Conservation (phyloP, 2,113 vertebrate genomes). For the Hemiprocne comata region DNA sequence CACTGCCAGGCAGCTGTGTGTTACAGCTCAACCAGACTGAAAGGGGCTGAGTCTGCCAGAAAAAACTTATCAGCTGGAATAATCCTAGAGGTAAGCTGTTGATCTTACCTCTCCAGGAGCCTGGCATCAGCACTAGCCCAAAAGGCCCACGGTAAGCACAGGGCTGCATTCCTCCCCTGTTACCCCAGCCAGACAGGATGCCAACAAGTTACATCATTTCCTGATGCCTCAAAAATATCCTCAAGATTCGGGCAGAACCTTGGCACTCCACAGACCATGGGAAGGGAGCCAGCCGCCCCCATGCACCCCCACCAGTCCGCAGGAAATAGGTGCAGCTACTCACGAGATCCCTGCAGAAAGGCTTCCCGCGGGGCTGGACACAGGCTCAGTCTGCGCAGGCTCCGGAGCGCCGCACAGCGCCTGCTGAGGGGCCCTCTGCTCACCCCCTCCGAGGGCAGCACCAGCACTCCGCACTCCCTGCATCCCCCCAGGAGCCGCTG, state of each 20-base stretch:
- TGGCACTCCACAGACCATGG: accelerated
- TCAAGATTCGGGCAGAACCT: neutral
- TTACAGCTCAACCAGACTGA: neutral
- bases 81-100: neutral
- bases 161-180: neutral
- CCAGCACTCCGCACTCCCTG: no score
- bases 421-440: neutral
- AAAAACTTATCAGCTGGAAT: neutral
- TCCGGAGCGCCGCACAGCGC: accelerated
- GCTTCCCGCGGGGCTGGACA: accelerated
- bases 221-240: neutral
- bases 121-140: neutral
- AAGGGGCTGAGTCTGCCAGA: neutral
- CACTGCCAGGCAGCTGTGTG: neutral
- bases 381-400: accelerated
- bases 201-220: neutral
- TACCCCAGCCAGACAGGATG: neutral
- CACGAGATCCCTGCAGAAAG: neutral
- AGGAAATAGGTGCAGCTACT: neutral
- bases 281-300: neutral
- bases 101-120: neutral
- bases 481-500: neutral
- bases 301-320: neutral
- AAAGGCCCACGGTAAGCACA: neutral
- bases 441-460: neutral